Percentiles rank a stretch among this genome's conserved stretches.
Conservation (phyloP, 2,797 vertebrate species). For the Nyctalus aviator region DNA sequence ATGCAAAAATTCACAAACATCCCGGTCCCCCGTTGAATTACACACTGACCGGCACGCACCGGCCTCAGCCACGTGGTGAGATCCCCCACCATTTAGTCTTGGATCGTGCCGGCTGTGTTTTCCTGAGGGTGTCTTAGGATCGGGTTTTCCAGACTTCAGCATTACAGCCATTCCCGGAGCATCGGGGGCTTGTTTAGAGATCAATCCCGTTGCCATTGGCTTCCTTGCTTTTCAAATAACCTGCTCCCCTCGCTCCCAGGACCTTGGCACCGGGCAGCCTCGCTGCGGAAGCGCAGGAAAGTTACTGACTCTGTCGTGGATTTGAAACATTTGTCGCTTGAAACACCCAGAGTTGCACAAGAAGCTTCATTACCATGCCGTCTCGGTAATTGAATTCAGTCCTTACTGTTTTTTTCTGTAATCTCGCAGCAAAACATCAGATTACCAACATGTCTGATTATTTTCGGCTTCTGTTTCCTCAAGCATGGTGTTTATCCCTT, state of each 20-base stretch:
- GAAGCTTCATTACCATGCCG: slow-evolving; percentile 80
- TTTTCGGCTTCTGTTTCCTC: slow-evolving; percentile 82
- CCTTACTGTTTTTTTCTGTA: slow-evolving; percentile 83
- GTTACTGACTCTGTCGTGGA: slow-evolving; percentile 83
- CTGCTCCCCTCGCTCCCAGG: slow-evolving; percentile 69
- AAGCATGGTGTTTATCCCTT: slow-evolving; percentile 75
- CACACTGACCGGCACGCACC: not conserved
- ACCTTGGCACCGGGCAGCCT: slow-evolving; percentile 81
- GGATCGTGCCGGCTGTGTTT: not conserved
- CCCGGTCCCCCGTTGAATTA: not conserved
- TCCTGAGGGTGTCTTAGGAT: not conserved
- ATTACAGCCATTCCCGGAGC: not conserved
- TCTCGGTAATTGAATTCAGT: slow-evolving; percentile 80
- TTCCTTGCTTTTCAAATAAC: slow-evolving; percentile 71
- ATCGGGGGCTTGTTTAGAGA: slow-evolving; percentile 10
- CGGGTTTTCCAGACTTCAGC: slow-evolving; percentile 28
- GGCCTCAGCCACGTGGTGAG: not conserved
- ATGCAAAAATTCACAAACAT: not conserved
- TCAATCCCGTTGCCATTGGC: slow-evolving; percentile 56
- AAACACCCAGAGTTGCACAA: slow-evolving; percentile 77
- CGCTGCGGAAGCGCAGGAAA: slow-evolving; percentile 66
- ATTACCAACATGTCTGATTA: slow-evolving; percentile 79
- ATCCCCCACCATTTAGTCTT: not conserved
- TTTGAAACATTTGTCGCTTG: slow-evolving; percentile 83
- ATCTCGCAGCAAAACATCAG: slow-evolving; percentile 82